Conservation (phyloP, 2,797 vertebrate genomes). For the Labroides dimidiatus region DNA sequence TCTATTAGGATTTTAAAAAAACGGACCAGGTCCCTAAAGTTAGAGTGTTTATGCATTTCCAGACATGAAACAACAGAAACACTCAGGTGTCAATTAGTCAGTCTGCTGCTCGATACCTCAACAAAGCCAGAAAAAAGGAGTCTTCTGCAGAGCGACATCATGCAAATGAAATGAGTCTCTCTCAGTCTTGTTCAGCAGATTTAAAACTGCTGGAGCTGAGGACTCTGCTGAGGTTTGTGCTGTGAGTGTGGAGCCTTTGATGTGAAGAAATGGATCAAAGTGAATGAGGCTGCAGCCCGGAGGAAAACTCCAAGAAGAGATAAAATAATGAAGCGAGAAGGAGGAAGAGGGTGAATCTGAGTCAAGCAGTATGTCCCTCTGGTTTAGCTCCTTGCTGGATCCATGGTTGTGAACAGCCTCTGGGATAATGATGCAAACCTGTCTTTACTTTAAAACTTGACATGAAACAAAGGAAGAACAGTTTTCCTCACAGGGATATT, state of each 20-base stretch:
- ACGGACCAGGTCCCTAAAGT: neutral
- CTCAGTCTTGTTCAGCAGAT: constrained; percentile 25
- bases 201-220: constrained; percentile 21
- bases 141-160: neutral
- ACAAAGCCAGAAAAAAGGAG: neutral
- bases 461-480: too few species aligned
- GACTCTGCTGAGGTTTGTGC: constrained; percentile 39
- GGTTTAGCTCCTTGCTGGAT: constrained; percentile 15
- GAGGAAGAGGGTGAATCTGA: constrained; percentile 35
- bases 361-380: constrained; percentile 10
- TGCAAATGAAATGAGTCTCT: constrained; percentile 8
- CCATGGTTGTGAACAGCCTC: constrained; percentile 8
- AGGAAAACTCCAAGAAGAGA: constrained; percentile 39
- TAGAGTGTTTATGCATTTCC: neutral
- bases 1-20: neutral
- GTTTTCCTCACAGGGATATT: too few species aligned
- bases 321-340: constrained; percentile 38
- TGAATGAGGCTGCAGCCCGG: constrained; percentile 21
- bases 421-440: neutral
- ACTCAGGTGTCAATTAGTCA: neutral
- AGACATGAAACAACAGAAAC: neutral
- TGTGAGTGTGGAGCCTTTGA: constrained; percentile 48
- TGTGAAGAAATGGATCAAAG: constrained; percentile 61
- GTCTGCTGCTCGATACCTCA: neutral
- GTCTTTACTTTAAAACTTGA: neutral